A percentile compares a stretch with the other conserved stretches of the same genome.
These are phyloP conservation scores for Ispidina picta DNA, from an alignment of 2,797 vertebrate species.

Conservation along the genomic window DNA sequence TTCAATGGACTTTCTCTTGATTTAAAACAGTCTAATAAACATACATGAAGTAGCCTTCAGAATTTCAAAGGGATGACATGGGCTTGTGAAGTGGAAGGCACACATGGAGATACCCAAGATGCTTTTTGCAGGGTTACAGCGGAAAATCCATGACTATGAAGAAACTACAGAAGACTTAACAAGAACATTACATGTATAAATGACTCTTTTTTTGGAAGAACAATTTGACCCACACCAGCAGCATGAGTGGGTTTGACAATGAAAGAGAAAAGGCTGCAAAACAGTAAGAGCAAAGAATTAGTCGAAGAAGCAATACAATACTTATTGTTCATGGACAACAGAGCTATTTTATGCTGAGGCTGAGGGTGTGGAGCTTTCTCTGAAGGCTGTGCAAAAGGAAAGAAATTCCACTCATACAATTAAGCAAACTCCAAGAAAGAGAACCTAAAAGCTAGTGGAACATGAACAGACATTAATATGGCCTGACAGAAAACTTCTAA, in stretches of 20 bases:
- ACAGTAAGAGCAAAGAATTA: background rate
- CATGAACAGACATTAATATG: constrained; percentile 25
- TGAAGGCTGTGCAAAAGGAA: background rate
- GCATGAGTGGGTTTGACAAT: rapidly evolving
- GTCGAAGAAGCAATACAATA: background rate
- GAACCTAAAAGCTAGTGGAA: background rate
- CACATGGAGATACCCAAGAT: background rate
- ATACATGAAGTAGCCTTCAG: background rate
- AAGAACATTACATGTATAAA: background rate
- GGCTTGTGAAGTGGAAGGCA: background rate
- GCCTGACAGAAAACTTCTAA: constrained; percentile 56
- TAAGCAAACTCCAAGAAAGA: constrained; percentile 34
- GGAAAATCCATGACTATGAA: rapidly evolving
- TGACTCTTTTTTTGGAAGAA: background rate
- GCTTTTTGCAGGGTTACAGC: background rate
- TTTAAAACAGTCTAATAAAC: background rate
- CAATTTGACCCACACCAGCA: background rate
- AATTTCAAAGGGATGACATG: rapidly evolving
- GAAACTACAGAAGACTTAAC: background rate
- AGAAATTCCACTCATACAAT: background rate
- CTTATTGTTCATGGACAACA: background rate
- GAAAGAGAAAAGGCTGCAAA: background rate
- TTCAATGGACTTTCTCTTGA: background rate
- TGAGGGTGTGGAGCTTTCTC: background rate
- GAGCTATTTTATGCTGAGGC: background rate